A percentile compares a stretch with the other conserved stretches of the same genome.
phyloP scores from a whole-genome alignment of 2,113 vertebrate species.

The Lophius piscatorius region DNA sequence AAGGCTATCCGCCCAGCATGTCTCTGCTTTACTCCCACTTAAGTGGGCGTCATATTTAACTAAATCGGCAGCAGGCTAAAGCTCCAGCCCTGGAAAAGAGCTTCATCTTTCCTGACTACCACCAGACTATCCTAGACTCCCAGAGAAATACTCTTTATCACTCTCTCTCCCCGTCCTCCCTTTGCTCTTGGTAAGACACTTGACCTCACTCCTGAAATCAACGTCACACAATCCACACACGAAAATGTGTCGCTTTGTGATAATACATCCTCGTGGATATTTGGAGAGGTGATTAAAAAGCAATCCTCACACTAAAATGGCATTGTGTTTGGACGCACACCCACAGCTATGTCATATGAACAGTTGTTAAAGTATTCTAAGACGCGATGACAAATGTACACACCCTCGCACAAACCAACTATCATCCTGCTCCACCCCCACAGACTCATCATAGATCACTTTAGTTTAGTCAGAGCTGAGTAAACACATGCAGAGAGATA shows the following conservation, averaged over 20 bases:
- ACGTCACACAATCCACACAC: constrained; percentile 19
- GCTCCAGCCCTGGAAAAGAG: constrained; percentile 7
- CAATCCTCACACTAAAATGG: too few relatives aligned
- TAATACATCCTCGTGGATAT: too few relatives aligned
- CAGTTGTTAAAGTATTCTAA: too few relatives aligned
- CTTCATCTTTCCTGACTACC: constrained; percentile 23
- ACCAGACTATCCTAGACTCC: constrained; percentile 54
- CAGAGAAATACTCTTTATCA: constrained; percentile 39
- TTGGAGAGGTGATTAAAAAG: too few relatives aligned
- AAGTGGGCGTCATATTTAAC: constrained; percentile 5
- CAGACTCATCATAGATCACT: constrained; percentile 30
- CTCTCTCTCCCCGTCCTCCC: not conserved
- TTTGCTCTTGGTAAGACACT: constrained; percentile 49
- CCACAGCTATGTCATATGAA: too few relatives aligned
- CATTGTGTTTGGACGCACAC: too few relatives aligned
- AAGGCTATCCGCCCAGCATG: constrained; percentile 33
- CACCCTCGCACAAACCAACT: not conserved
- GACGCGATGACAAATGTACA: not conserved
- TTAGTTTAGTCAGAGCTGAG: constrained; percentile 50
- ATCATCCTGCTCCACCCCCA: constrained; percentile 18
- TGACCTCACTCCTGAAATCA: constrained; percentile 57
- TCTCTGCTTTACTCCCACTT: not conserved
- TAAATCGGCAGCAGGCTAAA: not conserved
- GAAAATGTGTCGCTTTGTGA: too few relatives aligned
- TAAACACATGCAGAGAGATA: too few relatives aligned